These are phyloP conservation scores for Pantherophis guttatus DNA, from an alignment of 2,113 vertebrate genomes.

Conservation along the genomic window DNA sequence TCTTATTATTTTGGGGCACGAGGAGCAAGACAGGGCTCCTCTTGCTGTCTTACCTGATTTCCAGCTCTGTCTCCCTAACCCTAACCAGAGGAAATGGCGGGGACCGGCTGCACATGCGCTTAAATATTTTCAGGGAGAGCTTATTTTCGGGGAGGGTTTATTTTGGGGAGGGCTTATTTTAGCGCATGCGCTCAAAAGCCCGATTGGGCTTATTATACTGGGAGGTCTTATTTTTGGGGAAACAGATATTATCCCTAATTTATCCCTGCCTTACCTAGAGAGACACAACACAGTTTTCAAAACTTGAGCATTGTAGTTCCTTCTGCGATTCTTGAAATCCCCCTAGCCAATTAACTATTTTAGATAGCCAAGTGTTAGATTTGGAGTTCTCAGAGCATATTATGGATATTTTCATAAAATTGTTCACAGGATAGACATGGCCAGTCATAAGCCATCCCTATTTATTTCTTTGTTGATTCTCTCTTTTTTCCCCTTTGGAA, in stretches of 20 bases:
- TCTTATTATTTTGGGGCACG: too few species aligned
- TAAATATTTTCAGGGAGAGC: too few species aligned
- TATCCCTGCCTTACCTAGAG: neutral
- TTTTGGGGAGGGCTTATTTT: too few species aligned
- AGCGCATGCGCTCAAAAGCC: too few species aligned
- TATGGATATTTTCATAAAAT: neutral
- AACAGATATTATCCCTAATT: neutral
- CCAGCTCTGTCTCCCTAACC: too few species aligned
- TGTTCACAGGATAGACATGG: neutral
- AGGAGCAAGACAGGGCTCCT: too few species aligned
- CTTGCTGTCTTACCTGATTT: too few species aligned
- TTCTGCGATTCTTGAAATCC: neutral
- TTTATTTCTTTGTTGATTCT: neutral
- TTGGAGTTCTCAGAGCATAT: neutral
- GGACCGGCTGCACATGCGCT: too few species aligned
- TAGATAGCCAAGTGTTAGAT: neutral
- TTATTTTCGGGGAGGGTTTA: too few species aligned
- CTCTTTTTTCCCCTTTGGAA: neutral
- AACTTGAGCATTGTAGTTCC: neutral
- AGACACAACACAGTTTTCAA: neutral
- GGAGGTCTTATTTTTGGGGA: too few species aligned
- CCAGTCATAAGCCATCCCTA: neutral
- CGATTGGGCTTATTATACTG: too few species aligned
- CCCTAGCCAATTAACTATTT: neutral
- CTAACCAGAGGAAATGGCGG: too few species aligned